Evolutionary conservation across 2,113 vertebrate species (phyloP).

Genomic region (Nesogale talazaci): DNA sequence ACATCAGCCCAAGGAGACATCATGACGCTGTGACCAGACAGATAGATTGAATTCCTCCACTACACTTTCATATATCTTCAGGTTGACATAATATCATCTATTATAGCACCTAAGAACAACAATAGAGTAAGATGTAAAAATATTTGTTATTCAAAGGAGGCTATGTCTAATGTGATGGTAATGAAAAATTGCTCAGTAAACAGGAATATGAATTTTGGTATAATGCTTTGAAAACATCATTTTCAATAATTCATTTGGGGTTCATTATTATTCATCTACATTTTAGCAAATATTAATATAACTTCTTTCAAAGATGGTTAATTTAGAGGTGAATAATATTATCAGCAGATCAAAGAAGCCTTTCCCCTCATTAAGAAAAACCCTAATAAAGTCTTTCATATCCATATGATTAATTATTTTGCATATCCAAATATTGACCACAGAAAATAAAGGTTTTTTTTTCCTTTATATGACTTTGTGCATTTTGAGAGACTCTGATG

Average conservation of each 20-base stretch:
- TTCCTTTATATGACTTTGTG: neutral
- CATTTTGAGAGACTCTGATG: neutral
- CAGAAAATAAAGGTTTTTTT: neutral
- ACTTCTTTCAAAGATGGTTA: neutral
- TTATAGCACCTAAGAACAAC: neutral
- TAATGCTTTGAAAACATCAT: neutral
- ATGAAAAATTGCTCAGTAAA: neutral
- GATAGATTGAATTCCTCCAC: no score
- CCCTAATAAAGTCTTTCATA: neutral
- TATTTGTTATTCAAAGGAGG: neutral
- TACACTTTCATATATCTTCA: no score
- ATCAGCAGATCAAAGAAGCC: neutral
- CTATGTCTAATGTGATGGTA: neutral
- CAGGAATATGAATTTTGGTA: neutral
- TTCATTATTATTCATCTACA: neutral
- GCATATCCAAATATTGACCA: neutral
- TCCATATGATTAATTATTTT: slow-evolving; percentile 34
- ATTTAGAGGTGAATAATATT: neutral
- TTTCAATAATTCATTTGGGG: neutral
- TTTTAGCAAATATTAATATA: neutral
- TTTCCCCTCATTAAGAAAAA: neutral
- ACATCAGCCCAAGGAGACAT: no score
- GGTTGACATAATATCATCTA: no score
- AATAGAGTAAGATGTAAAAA: neutral
- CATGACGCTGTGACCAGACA: no score